Evolutionary conservation across 2,797 vertebrate genomes (phyloP).

Genomic region (Notolepis coatsorum): DNA sequence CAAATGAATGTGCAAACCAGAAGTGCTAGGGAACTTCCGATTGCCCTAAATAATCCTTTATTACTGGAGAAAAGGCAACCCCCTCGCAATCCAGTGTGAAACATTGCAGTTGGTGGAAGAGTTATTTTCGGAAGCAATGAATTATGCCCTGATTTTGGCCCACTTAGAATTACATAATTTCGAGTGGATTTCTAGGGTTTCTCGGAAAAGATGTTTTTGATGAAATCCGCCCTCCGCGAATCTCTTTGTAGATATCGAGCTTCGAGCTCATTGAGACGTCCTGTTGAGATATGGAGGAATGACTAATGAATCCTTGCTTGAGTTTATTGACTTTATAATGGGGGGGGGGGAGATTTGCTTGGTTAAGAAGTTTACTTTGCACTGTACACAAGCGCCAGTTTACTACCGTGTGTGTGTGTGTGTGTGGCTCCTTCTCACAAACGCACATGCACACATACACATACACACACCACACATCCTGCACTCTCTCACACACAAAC

Average conservation of each 20-base stretch:
- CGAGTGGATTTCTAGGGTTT: slow-evolving; percentile 39
- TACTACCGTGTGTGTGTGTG: slow-evolving; percentile 1
- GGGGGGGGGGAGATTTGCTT: slow-evolving; percentile 6
- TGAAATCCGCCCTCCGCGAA: slow-evolving; percentile 28
- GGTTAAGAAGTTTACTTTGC: slow-evolving; percentile 31
- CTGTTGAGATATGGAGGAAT: slow-evolving; percentile 10
- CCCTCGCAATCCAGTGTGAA: not conserved
- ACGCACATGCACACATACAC: not conserved
- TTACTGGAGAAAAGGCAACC: slow-evolving; percentile 24
- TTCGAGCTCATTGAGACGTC: slow-evolving; percentile 22
- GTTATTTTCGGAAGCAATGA: slow-evolving; percentile 17
- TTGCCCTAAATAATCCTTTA: too few relatives aligned
- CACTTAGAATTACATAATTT: slow-evolving; percentile 26
- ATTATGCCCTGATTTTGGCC: slow-evolving; percentile 14
- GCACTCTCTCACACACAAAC: not conserved
- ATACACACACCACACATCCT: not conserved
- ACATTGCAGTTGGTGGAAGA: slow-evolving; percentile 3
- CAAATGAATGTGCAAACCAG: too few relatives aligned
- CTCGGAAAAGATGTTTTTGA: slow-evolving; percentile 12
- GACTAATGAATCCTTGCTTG: slow-evolving; percentile 18
- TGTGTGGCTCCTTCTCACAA: not conserved
- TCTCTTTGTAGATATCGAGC: slow-evolving; percentile 42
- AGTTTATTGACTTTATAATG: slow-evolving; percentile 39
- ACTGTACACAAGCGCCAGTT: slow-evolving; percentile 1
- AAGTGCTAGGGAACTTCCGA: too few relatives aligned